These are phyloP conservation scores for Chaenocephalus aceratus DNA, from an alignment of 2,113 vertebrate species.

Conservation along the genomic window DNA sequence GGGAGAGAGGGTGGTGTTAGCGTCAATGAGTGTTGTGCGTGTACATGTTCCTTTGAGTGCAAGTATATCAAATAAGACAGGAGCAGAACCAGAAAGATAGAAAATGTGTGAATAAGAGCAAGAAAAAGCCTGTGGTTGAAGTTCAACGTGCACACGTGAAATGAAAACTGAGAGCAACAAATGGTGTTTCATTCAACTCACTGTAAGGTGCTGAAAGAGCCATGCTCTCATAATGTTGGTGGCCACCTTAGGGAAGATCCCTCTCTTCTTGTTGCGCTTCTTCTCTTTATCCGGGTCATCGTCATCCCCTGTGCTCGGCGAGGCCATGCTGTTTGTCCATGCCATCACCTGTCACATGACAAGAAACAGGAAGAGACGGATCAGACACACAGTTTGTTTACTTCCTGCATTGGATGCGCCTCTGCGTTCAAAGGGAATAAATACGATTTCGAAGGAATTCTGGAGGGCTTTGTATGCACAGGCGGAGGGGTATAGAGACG, in stretches of 20 bases:
- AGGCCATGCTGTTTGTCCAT: constrained; percentile 99
- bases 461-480: constrained; percentile 76
- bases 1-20: constrained; percentile 13
- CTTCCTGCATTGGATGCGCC: constrained; percentile 64
- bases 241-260: constrained; percentile 99
- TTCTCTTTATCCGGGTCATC: constrained; percentile 99
- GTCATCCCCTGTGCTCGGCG: constrained; percentile 98
- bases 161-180: constrained; percentile 18
- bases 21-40: constrained; percentile 1
- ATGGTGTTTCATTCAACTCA: constrained; percentile 84
- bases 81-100: constrained; percentile 1
- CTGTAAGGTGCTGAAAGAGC: constrained; percentile 99
- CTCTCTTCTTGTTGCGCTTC: constrained; percentile 99
- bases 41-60: constrained; percentile 8
- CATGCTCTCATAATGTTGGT: constrained; percentile 99
- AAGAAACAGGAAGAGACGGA: constrained; percentile 71
- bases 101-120: background rate
- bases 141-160: constrained; percentile 35
- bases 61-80: constrained; percentile 8
- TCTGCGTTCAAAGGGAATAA: constrained; percentile 77
- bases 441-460: constrained; percentile 76
- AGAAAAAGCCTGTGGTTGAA: constrained; percentile 25
- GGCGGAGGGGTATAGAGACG: constrained; percentile 65
- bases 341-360: constrained; percentile 97
- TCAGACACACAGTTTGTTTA: constrained; percentile 69